Evolutionary conservation across 1,140 invertebrate genomes (phyloP).

Genomic region (Aphis craccivora): DNA sequence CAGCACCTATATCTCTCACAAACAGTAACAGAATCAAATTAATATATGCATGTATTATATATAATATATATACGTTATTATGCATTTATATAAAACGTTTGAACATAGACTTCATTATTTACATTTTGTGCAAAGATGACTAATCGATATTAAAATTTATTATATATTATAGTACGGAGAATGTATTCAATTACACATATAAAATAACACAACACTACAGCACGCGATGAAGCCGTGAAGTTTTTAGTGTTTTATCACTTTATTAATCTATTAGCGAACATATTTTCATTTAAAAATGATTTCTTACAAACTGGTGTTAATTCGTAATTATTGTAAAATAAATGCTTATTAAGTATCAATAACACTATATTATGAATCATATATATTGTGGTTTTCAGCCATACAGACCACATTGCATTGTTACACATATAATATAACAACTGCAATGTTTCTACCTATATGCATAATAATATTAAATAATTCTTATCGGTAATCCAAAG

Average conservation of each 20-base stretch:
- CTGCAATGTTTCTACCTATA: neutral
- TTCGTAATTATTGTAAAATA: neutral
- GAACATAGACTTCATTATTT: neutral
- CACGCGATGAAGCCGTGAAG: neutral
- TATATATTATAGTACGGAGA: neutral
- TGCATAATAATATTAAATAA: neutral
- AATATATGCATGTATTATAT: no score
- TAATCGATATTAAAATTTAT: neutral
- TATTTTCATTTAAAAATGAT: neutral
- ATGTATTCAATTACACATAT: neutral
- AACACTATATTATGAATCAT: neutral
- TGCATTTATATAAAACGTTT: neutral
- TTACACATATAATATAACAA: neutral
- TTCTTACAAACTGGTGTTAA: neutral
- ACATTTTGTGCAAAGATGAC: neutral
- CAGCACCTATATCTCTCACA: no score
- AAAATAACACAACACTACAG: neutral
- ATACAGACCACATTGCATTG: neutral
- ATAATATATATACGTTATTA: no score
- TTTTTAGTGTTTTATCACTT: neutral
- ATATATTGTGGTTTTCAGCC: neutral
- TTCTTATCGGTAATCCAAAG: conserved; percentile 29
- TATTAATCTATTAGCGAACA: neutral
- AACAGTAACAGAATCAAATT: no score
- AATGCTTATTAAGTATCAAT: neutral